Evolutionary conservation across 2,888 invertebrate species (phyloP).

Genomic region (Pilophorus perplexus): DNA sequence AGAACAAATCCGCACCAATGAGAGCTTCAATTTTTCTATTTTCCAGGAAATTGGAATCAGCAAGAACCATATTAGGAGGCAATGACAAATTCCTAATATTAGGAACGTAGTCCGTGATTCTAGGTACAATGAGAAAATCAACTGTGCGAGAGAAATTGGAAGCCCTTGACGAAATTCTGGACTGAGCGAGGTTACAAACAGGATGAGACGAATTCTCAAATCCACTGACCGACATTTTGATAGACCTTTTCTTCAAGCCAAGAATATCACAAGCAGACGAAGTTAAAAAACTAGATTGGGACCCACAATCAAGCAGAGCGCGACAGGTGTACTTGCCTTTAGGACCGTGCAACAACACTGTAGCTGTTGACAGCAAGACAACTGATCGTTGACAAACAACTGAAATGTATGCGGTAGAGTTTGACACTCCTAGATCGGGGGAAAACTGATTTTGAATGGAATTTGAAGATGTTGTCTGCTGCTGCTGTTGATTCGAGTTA

Average conservation of each 20-base stretch:
- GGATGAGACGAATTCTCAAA: slow-evolving; percentile 9
- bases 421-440: neutral
- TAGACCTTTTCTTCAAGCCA: slow-evolving; percentile 20
- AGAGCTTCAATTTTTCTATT: slow-evolving; percentile 46
- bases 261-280: slow-evolving; percentile 26
- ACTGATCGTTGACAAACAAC: slow-evolving; percentile 1
- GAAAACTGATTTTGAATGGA: neutral
- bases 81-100: slow-evolving; percentile 38
- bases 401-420: neutral
- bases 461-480: neutral
- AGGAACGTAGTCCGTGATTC: slow-evolving; percentile 47
- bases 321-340: slow-evolving; percentile 44
- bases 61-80: slow-evolving; percentile 45
- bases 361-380: slow-evolving; percentile 46
- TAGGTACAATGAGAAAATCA: slow-evolving; percentile 43
- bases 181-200: slow-evolving; percentile 2
- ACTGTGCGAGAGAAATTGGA: slow-evolving; percentile 39
- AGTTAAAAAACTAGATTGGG: slow-evolving; percentile 46
- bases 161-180: slow-evolving; percentile 35
- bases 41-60: slow-evolving; percentile 44
- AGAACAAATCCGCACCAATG: slow-evolving; percentile 45
- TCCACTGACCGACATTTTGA: slow-evolving; percentile 39
- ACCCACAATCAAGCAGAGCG: slow-evolving; percentile 46
- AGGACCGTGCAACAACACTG: slow-evolving; percentile 34
- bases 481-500: neutral